Evolutionary conservation across 37 sponge, comb jelly and placozoan genomes (phyloP).

Genomic region (Eunapius fragilis): DNA sequence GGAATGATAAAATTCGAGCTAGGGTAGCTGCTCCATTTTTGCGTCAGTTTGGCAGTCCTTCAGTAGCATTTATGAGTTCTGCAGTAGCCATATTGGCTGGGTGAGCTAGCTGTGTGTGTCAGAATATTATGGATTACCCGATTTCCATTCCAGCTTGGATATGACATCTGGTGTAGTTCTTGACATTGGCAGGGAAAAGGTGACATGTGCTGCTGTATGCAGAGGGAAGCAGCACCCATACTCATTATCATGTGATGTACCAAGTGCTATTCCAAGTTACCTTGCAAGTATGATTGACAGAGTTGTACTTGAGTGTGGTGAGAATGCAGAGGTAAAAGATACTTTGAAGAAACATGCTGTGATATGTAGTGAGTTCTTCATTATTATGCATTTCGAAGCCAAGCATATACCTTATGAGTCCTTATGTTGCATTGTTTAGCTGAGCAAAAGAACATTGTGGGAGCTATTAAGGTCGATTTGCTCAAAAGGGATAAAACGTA

Average conservation of each 20-base stretch:
- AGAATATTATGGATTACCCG: neutral
- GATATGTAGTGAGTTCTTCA: neutral
- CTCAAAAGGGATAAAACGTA: neutral
- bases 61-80: slow-evolving; percentile 16
- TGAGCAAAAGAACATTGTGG: neutral
- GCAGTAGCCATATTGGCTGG: slow-evolving; percentile 25
- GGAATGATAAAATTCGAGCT: slow-evolving; percentile 1
- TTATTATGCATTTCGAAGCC: neutral
- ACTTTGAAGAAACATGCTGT: neutral
- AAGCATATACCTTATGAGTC: neutral
- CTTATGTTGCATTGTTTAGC: neutral
- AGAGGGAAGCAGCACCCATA: slow-evolving; percentile 5
- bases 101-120: neutral
- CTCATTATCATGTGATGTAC: neutral
- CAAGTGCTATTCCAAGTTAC: neutral
- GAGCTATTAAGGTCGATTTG: neutral
- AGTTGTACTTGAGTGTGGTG: neutral
- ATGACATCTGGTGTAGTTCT: slow-evolving; percentile 19
- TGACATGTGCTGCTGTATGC: slow-evolving; percentile 15
- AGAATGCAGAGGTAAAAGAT: neutral
- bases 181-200: slow-evolving; percentile 24
- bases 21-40: slow-evolving; percentile 2
- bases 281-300: slow-evolving; percentile 12
- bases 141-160: slow-evolving; percentile 2
- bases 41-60: slow-evolving; percentile 2